phyloP scores from a whole-genome alignment of 2,888 invertebrate genomes.

The Tuberolachnus salignus region DNA sequence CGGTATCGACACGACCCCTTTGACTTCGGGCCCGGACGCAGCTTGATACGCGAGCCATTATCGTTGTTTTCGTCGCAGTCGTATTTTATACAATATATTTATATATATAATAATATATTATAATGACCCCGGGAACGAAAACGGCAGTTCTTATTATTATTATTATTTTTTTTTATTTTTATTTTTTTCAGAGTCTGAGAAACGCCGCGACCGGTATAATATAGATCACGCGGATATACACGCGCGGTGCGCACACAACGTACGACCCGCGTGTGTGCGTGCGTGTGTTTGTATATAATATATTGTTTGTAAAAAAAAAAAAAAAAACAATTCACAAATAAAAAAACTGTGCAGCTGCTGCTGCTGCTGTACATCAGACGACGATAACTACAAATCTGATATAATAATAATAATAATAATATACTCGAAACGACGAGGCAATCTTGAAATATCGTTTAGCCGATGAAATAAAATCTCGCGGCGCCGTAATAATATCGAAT shows the following conservation, averaged over 20 bases:
- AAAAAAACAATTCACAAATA: not conserved
- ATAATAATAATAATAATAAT: too few relatives aligned
- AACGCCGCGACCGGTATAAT: constrained; percentile 4
- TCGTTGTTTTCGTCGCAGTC: constrained; percentile 45
- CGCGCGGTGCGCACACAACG: too few relatives aligned
- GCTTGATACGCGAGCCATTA: constrained; percentile 54
- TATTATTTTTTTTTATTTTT: not conserved
- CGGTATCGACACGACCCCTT: constrained; percentile 56
- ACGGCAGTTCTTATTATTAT: constrained; percentile 35
- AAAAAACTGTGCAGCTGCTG: not conserved
- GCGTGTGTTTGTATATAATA: not conserved
- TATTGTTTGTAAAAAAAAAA: not conserved
- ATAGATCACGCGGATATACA: not conserved
- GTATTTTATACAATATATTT: not conserved
- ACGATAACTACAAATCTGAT: too few relatives aligned
- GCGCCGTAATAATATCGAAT: too few relatives aligned
- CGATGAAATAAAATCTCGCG: too few relatives aligned
- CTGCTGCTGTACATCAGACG: not conserved
- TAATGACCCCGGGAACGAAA: constrained; percentile 48
- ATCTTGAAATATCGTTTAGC: too few relatives aligned
- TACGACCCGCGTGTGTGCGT: not conserved
- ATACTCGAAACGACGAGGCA: too few relatives aligned
- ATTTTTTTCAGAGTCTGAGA: constrained; percentile 32
- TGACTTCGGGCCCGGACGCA: constrained; percentile 45
- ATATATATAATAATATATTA: not conserved